Conservation (phyloP, 1,140 invertebrate species). For the Anoplolepis gracilipes region DNA sequence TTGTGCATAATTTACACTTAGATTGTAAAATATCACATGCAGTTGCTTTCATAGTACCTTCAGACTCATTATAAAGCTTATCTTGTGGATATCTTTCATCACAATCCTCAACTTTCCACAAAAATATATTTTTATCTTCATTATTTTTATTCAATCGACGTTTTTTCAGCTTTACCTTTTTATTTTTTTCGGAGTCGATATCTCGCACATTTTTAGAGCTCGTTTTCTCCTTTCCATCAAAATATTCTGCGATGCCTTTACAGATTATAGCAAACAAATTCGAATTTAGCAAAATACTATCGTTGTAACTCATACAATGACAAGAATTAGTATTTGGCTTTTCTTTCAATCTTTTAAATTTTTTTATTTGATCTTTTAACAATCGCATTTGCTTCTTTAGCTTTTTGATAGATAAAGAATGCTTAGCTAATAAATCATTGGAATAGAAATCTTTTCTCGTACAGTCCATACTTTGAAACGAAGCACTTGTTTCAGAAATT, state of each 20-base stretch:
- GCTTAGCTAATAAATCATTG: neutral
- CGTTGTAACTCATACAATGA: neutral
- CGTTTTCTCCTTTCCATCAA: neutral
- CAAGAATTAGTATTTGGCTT: neutral
- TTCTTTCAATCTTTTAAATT: slow-evolving; percentile 29
- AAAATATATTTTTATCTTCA: neutral
- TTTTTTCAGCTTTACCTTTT: slow-evolving; percentile 7
- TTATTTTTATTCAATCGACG: neutral
- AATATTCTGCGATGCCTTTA: slow-evolving; percentile 18
- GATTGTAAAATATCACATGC: neutral
- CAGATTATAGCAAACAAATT: slow-evolving; percentile 44
- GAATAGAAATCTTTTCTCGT: neutral
- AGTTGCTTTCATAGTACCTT: neutral
- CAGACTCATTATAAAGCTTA: neutral
- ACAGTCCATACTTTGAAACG: neutral
- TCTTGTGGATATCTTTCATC: neutral
- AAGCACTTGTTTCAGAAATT: neutral
- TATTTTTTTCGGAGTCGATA: neutral
- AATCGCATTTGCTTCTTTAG: slow-evolving; percentile 66
- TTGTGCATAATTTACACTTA: neutral
- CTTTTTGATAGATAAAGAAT: slow-evolving; percentile 18
- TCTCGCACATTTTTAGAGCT: neutral
- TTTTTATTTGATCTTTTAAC: slow-evolving; percentile 73
- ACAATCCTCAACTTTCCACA: neutral
- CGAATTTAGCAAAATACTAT: neutral